Conservation (phyloP, 2,797 vertebrate species). For the Lophius americanus region DNA sequence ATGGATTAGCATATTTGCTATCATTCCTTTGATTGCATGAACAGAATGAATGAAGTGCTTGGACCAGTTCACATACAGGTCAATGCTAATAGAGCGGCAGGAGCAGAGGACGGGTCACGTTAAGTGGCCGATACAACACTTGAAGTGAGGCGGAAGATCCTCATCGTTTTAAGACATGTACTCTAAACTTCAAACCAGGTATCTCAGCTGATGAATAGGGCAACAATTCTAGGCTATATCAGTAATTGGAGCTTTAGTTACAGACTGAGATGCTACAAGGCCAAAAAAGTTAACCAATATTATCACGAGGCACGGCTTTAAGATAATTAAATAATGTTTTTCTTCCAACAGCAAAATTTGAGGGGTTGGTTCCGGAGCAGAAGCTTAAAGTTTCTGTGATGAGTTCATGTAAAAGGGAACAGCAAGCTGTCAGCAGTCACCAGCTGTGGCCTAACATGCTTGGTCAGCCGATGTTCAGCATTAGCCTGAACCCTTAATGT, state of each 20-base stretch:
- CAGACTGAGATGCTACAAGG: too few relatives aligned
- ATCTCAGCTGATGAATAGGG: too few relatives aligned
- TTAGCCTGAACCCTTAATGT: conserved; percentile 16
- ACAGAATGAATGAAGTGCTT: conserved; percentile 9
- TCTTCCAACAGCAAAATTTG: not conserved
- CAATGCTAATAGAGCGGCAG: conserved; percentile 17
- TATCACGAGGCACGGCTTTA: not conserved
- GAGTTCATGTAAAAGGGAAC: conserved; percentile 44
- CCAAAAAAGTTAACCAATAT: conserved; percentile 1
- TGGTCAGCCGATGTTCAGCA: conserved; percentile 43
- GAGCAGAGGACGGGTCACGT: conserved; percentile 12
- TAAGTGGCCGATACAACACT: conserved; percentile 15
- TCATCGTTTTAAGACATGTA: not conserved
- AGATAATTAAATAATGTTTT: conserved; percentile 13
- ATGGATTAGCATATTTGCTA: conserved; percentile 9
- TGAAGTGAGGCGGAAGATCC: not conserved
- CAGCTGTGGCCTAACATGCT: conserved; percentile 52
- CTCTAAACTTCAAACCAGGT: not conserved
- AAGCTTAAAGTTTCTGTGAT: conserved; percentile 22
- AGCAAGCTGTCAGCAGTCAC: conserved; percentile 37
- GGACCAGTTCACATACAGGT: conserved; percentile 15
- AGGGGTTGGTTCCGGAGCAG: conserved; percentile 7
- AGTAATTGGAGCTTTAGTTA: too few relatives aligned
- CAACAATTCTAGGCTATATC: too few relatives aligned
- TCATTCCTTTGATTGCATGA: conserved; percentile 33